Percentiles rank a stretch among this genome's conserved stretches.
These are phyloP conservation scores for Cydia amplana DNA, from an alignment of 1,140 invertebrate genomes.

Conservation along the genomic window DNA sequence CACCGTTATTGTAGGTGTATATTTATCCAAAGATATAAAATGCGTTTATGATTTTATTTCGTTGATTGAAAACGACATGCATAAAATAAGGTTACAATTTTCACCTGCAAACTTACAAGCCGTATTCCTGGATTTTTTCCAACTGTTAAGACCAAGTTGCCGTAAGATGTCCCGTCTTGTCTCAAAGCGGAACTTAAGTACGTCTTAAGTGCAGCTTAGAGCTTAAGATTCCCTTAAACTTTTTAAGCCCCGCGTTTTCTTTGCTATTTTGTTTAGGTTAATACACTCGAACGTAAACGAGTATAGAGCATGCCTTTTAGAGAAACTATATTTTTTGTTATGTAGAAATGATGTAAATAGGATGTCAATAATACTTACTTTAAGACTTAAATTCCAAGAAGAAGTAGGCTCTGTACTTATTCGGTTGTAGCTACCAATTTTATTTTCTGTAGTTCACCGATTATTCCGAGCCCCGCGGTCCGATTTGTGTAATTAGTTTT, in stretches of 20 bases:
- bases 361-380: too few species aligned
- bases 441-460: too few species aligned
- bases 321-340: neutral
- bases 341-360: too few species aligned
- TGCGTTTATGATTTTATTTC: too few species aligned
- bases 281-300: neutral
- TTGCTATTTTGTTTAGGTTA: neutral
- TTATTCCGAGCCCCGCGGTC: too few species aligned
- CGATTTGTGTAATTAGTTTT: too few species aligned
- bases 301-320: neutral
- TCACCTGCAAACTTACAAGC: neutral
- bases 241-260: slow-evolving; percentile 7
- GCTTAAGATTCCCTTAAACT: slow-evolving; percentile 26
- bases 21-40: too few species aligned
- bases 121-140: neutral
- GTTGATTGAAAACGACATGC: neutral
- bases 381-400: too few species aligned
- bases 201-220: slow-evolving; percentile 22
- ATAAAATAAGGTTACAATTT: neutral
- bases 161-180: slow-evolving; percentile 21
- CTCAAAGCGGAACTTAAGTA: slow-evolving; percentile 25
- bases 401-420: too few species aligned
- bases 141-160: slow-evolving; percentile 28
- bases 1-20: too few species aligned
- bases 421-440: too few species aligned